These are phyloP conservation scores for Drosophila pseudoananassae DNA, from an alignment of 1,140 invertebrate species.

Conservation along the genomic window DNA sequence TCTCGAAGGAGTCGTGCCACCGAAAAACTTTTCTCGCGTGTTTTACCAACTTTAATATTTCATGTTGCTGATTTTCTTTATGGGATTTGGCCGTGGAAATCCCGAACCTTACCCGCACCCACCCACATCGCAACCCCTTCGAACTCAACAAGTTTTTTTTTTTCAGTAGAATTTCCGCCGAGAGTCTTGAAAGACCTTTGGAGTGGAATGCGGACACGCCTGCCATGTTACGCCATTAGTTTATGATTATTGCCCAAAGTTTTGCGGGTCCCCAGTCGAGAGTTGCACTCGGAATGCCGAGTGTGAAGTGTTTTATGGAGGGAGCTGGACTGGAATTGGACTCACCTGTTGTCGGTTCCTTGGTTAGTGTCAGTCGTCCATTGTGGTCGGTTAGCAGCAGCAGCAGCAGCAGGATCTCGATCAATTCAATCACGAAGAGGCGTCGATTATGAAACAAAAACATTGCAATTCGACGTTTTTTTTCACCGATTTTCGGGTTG, in stretches of 20 bases:
- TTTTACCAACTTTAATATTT: constrained; percentile 80
- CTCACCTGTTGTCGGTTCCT: constrained; percentile 77
- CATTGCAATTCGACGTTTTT: constrained; percentile 71
- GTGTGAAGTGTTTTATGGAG: background rate
- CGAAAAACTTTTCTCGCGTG: constrained; percentile 75
- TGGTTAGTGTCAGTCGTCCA: constrained; percentile 70
- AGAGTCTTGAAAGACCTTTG: constrained; percentile 40
- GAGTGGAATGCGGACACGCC: constrained; percentile 63
- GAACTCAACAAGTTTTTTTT: constrained; percentile 72
- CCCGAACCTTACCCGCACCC: constrained; percentile 1
- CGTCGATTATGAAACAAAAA: constrained; percentile 78
- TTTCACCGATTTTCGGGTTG: constrained; percentile 29
- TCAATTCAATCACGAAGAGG: constrained; percentile 67
- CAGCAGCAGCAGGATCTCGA: constrained; percentile 76
- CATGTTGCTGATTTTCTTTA: constrained; percentile 79
- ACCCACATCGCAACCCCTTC: constrained; percentile 5
- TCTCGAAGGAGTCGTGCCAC: constrained; percentile 22
- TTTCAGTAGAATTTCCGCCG: constrained; percentile 12
- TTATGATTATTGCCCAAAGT: constrained; percentile 74
- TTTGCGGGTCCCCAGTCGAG: constrained; percentile 33
- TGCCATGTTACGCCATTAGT: constrained; percentile 65
- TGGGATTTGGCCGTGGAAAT: constrained; percentile 55
- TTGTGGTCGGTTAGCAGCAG: constrained; percentile 71
- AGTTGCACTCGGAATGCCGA: constrained; percentile 14
- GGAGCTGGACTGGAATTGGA: constrained; percentile 1